These are phyloP conservation scores for Mormyrops boulengeri DNA, from an alignment of 2,797 vertebrate genomes.

Conservation along the genomic window DNA sequence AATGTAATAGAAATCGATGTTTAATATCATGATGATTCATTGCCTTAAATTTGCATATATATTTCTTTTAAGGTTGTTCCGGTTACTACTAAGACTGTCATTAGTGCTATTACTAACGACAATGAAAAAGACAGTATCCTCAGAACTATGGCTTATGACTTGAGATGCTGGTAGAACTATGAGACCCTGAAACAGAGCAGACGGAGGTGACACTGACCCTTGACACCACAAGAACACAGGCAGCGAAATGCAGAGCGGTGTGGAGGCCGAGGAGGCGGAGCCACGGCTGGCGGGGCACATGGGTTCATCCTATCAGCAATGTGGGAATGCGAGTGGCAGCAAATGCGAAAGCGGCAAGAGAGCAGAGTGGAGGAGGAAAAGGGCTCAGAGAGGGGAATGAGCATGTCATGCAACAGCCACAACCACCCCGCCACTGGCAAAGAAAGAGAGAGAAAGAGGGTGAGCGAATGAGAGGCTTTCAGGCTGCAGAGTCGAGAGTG, in stretches of 20 bases:
- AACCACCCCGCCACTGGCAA: constrained; percentile 23
- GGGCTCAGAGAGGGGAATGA: constrained; percentile 60
- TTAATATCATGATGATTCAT: background rate
- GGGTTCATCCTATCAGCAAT: constrained; percentile 81
- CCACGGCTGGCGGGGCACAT: constrained; percentile 81
- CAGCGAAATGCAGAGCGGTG: constrained; percentile 77
- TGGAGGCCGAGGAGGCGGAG: constrained; percentile 60
- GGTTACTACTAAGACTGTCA: background rate
- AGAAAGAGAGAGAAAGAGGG: constrained; percentile 53
- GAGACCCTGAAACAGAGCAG: constrained; percentile 28
- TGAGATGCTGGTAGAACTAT: constrained; percentile 25
- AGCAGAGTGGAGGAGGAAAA: constrained; percentile 58
- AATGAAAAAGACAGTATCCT: background rate
- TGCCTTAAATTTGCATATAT: background rate
- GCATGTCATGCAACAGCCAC: constrained; percentile 57
- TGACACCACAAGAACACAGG: constrained; percentile 76
- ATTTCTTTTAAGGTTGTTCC: background rate
- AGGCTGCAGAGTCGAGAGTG: constrained; percentile 35
- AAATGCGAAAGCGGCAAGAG: constrained; percentile 63
- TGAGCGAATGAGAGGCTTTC: constrained; percentile 40
- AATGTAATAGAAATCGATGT: background rate
- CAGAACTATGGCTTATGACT: constrained; percentile 37
- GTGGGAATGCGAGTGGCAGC: constrained; percentile 57
- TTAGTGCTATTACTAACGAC: background rate
- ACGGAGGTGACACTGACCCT: constrained; percentile 75